Evolutionary conservation across 2,888 invertebrate genomes (phyloP).

Genomic region (Chironomus riparius): DNA sequence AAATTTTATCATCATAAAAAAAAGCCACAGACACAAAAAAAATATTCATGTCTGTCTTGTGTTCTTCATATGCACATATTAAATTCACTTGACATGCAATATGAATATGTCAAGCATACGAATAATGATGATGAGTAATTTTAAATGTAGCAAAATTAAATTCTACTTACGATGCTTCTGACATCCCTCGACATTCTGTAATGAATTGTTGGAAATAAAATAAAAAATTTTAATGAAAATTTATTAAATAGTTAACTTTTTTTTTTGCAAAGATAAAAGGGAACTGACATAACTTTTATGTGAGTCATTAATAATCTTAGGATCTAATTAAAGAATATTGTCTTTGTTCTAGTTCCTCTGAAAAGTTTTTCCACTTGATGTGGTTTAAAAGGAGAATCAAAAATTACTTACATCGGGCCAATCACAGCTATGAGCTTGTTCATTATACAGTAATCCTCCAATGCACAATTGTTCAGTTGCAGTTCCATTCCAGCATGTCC

Average conservation of each 20-base stretch:
- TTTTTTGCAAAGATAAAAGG: no score
- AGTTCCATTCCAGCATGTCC: constrained; percentile 94
- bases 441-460: constrained; percentile 82
- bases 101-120: no score
- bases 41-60: no score
- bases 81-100: no score
- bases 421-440: constrained; percentile 82
- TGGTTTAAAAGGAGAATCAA: no score
- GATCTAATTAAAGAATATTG: not conserved
- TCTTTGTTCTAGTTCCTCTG: no score
- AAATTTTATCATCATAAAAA: no score
- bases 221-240: not conserved
- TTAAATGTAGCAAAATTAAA: not conserved
- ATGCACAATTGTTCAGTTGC: constrained; percentile 87
- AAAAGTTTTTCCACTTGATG: not conserved
- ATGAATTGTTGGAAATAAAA: not conserved
- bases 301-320: no score
- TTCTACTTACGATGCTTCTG: constrained; percentile 81
- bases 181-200: constrained; percentile 72
- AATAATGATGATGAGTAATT: constrained; percentile 4
- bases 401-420: constrained; percentile 60
- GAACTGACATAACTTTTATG: no score
- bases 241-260: not conserved
- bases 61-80: no score
- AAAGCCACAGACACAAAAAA: no score